Evolutionary conservation across 2,113 vertebrate genomes (phyloP).

Genomic region (Syngnathus floridae): DNA sequence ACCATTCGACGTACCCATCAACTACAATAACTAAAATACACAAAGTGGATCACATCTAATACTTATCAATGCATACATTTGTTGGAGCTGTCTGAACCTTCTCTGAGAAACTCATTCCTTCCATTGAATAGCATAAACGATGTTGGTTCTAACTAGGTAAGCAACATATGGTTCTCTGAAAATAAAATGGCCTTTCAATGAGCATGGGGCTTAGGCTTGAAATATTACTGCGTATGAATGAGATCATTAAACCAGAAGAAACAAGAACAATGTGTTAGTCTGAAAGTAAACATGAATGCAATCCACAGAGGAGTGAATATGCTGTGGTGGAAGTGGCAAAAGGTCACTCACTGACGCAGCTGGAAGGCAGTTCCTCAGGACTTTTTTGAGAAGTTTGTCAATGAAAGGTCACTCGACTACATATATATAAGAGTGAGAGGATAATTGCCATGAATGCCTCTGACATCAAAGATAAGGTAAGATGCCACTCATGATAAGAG

Average conservation of each 20-base stretch:
- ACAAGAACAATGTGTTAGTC: not conserved
- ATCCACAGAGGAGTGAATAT: not conserved
- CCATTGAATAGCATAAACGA: not conserved
- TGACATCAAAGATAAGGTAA: not conserved
- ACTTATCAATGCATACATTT: no score
- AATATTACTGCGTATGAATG: not conserved
- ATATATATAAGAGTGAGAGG: not conserved
- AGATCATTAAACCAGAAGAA: not conserved
- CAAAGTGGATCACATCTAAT: no score
- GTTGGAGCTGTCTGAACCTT: no score
- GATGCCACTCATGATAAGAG: not conserved
- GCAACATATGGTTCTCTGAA: not conserved
- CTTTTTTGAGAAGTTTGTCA: not conserved
- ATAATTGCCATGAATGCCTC: not conserved
- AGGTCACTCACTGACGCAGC: not conserved
- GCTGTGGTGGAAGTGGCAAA: constrained; percentile 1
- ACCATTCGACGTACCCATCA: not conserved
- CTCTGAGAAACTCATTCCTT: not conserved
- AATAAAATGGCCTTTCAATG: not conserved
- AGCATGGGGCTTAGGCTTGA: not conserved
- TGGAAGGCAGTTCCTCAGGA: not conserved
- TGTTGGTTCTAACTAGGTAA: not conserved
- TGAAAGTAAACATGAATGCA: not conserved
- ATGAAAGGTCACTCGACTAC: not conserved
- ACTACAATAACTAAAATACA: no score